Conservation (phyloP, 2,888 invertebrate species). For the Melitaea athalia region DNA sequence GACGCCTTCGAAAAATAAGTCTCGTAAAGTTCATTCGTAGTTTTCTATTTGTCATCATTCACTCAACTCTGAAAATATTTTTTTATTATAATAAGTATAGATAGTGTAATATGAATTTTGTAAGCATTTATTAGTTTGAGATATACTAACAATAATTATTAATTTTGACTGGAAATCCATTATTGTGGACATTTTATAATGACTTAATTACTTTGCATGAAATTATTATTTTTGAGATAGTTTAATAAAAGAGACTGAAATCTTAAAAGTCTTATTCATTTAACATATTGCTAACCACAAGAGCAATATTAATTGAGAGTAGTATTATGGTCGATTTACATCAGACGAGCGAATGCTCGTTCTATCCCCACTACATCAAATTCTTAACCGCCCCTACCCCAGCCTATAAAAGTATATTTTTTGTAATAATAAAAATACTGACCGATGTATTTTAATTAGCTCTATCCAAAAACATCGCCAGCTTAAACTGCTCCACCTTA, state of each 20-base stretch:
- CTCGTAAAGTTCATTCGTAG: constrained; percentile 57
- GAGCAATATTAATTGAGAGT: too few species aligned
- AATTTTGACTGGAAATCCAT: constrained; percentile 58
- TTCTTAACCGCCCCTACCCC: too few species aligned
- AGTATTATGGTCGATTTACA: too few species aligned
- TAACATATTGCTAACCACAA: background rate
- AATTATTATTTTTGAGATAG: constrained; percentile 56
- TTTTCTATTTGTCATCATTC: constrained; percentile 13
- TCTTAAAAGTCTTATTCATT: constrained; percentile 6
- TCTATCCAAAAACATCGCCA: too few species aligned
- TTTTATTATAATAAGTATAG: too few species aligned
- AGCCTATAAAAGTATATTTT: too few species aligned
- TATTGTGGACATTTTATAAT: constrained; percentile 61
- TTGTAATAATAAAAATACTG: too few species aligned
- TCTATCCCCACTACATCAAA: too few species aligned
- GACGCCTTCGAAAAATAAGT: constrained; percentile 75
- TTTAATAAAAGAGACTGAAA: constrained; percentile 55
- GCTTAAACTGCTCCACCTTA: too few species aligned
- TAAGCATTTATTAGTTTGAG: constrained; percentile 59
- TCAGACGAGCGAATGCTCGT: too few species aligned
- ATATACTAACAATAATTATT: constrained; percentile 41
- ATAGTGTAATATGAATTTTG: constrained; percentile 58
- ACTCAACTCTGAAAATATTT: constrained; percentile 28
- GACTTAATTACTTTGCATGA: constrained; percentile 54
- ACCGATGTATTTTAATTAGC: too few species aligned